phyloP scores from a whole-genome alignment of 2,797 vertebrate genomes.

The Eulemur coronatus region DNA sequence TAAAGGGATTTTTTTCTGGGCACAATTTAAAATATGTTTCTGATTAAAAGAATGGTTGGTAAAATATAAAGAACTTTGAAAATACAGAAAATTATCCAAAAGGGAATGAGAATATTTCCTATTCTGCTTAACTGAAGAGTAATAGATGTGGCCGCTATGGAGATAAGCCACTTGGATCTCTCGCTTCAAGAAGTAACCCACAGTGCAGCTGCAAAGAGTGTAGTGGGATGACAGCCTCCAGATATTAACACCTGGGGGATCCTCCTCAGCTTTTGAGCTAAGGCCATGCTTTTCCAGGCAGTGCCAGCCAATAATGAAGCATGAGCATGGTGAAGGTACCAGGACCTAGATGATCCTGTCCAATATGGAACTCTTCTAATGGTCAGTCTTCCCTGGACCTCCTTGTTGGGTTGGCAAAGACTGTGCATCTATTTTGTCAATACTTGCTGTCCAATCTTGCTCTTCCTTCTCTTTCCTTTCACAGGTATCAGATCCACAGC shows the following conservation, averaged over 20 bases:
- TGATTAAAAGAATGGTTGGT: background rate
- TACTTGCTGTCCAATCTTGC: background rate
- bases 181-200: background rate
- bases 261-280: background rate
- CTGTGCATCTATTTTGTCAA: background rate
- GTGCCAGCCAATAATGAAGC: background rate
- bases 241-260: background rate
- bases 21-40: background rate
- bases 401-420: background rate
- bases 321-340: accelerated
- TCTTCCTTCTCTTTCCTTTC: background rate
- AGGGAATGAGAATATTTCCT: background rate
- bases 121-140: background rate
- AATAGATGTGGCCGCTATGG: background rate
- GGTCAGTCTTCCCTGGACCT: background rate
- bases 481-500: background rate
- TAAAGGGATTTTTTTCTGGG: background rate
- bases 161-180: background rate
- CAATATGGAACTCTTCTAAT: background rate
- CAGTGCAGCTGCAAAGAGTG: background rate
- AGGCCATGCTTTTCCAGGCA: background rate
- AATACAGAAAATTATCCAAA: background rate
- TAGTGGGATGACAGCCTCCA: background rate
- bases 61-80: background rate
- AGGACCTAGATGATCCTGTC: background rate